These are phyloP conservation scores for Drosophila nannoptera DNA, from an alignment of 1,140 invertebrate genomes.

Conservation along the genomic window DNA sequence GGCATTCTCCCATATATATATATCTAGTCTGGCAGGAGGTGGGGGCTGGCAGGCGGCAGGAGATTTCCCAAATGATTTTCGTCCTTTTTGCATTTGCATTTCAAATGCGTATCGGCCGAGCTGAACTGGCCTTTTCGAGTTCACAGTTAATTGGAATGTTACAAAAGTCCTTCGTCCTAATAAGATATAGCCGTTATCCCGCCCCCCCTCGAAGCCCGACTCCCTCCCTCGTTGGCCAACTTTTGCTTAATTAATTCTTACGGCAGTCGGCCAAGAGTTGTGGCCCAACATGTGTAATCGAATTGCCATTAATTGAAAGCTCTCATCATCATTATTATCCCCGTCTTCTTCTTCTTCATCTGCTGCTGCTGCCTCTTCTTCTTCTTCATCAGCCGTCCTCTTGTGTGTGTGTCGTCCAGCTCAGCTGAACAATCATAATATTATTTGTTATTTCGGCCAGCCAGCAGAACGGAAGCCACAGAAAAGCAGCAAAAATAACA, in stretches of 20 bases:
- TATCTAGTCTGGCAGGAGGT: slow-evolving; percentile 2
- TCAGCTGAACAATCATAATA: slow-evolving; percentile 49
- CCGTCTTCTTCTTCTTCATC: slow-evolving; percentile 5
- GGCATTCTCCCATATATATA: slow-evolving; percentile 23
- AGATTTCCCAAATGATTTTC: slow-evolving; percentile 68
- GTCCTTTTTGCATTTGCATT: slow-evolving; percentile 66
- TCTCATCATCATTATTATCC: slow-evolving; percentile 27
- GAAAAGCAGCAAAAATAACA: slow-evolving; percentile 19
- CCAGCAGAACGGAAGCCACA: slow-evolving; percentile 61
- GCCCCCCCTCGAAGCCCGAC: neutral
- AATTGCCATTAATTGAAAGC: slow-evolving; percentile 60
- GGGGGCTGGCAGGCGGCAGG: slow-evolving; percentile 28
- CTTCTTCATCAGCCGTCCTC: neutral
- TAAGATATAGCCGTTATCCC: slow-evolving; percentile 26
- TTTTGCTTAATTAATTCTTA: slow-evolving; percentile 65
- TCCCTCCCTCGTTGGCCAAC: slow-evolving; percentile 19
- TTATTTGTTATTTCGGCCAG: slow-evolving; percentile 53
- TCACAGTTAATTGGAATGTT: slow-evolving; percentile 54
- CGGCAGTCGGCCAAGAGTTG: slow-evolving; percentile 1
- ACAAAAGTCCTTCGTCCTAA: slow-evolving; percentile 54
- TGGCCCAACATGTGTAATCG: slow-evolving; percentile 51
- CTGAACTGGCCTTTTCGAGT: slow-evolving; percentile 34
- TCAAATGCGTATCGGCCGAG: slow-evolving; percentile 58
- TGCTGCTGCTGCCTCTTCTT: neutral
- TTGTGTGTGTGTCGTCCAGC: slow-evolving; percentile 43